Conservation (phyloP, 2,113 vertebrate species). For the Vulpes vulpes region DNA sequence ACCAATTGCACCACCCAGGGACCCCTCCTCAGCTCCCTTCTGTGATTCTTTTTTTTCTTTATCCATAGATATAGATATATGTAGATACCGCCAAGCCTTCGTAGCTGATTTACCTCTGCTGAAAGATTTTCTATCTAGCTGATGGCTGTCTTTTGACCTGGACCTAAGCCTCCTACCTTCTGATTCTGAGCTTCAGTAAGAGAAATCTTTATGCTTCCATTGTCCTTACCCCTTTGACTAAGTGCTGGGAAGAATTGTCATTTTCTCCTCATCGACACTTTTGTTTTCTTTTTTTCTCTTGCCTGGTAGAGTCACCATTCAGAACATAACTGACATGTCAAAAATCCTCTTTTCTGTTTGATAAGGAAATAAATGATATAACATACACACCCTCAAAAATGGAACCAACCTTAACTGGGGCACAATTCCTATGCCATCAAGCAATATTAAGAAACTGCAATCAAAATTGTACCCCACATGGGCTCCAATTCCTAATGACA, state of each 20-base stretch:
- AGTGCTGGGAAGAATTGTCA: not conserved
- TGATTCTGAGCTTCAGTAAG: not conserved
- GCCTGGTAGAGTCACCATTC: not conserved
- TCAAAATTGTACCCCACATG: not conserved
- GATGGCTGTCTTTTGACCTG: not conserved
- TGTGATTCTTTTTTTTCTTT: not conserved
- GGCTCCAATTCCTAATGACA: not conserved
- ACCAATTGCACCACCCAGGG: not conserved
- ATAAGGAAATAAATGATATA: constrained; percentile 40
- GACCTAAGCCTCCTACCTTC: not conserved
- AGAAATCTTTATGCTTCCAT: not conserved
- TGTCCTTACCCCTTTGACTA: not conserved
- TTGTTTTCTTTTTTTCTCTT: not conserved
- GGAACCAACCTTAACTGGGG: not conserved
- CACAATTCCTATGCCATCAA: constrained; percentile 1
- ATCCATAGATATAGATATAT: not conserved
- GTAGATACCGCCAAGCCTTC: not conserved
- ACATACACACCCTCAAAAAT: not conserved
- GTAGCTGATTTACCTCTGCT: not conserved
- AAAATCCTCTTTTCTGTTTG: not conserved
- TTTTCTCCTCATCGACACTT: not conserved
- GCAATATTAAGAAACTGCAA: not conserved
- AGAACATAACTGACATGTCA: not conserved
- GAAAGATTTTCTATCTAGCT: not conserved
- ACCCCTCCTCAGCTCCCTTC: not conserved